Conservation (phyloP, 53 echinoderm and acorn worm species). For the Luidia sarsii region DNA sequence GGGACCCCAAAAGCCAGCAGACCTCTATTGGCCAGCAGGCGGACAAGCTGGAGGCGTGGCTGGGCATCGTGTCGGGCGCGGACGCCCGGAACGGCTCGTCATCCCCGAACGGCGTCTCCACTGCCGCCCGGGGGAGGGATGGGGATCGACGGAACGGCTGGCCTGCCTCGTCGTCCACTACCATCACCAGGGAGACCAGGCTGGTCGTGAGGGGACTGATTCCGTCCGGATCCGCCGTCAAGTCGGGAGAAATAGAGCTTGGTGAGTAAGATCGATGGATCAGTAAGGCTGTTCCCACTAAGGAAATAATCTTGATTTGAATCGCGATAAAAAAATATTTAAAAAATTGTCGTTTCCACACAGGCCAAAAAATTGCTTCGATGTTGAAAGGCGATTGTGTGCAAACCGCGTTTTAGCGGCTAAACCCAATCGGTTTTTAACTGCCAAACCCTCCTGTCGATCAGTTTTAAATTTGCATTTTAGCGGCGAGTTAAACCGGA, state of each 20-base stretch:
- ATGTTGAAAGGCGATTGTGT: no score
- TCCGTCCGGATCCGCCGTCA: slow-evolving; percentile 86
- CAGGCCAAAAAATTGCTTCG: no score
- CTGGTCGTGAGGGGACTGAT: slow-evolving; percentile 75
- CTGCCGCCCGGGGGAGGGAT: slow-evolving; percentile 4
- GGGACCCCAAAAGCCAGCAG: no score
- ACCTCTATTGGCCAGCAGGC: neutral
- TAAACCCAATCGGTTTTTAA: no score
- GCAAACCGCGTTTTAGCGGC: no score
- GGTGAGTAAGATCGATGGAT: no score
- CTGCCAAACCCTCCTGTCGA: no score
- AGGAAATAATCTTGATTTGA: neutral
- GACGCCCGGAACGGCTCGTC: slow-evolving; percentile 34
- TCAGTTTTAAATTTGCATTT: no score
- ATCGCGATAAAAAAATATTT: neutral
- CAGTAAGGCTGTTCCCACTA: no score
- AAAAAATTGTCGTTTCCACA: no score
- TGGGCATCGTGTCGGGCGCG: slow-evolving; percentile 70
- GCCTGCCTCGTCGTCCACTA: neutral
- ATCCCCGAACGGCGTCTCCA: slow-evolving; percentile 29
- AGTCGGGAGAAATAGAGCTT: slow-evolving; percentile 85
- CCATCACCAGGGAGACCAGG: slow-evolving; percentile 71
- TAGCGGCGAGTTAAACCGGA: no score
- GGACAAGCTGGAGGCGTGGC: slow-evolving; percentile 49
- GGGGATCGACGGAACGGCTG: slow-evolving; percentile 61